These are phyloP conservation scores for Clavelina lepadiformis DNA, from an alignment of 23 tunicate species.

Conservation along the genomic window DNA sequence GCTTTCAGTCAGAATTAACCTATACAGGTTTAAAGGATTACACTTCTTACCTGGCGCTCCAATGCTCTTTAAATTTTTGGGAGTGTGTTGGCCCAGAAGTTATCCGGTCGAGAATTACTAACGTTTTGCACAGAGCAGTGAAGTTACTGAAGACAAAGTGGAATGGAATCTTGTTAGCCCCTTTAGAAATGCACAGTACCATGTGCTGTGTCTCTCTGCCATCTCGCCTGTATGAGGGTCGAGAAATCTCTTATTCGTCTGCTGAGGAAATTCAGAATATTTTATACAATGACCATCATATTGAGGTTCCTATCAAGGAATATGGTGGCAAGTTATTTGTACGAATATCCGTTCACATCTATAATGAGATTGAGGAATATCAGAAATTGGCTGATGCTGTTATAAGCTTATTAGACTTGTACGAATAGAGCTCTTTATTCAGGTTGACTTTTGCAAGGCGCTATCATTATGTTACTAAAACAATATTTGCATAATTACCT, in stretches of 20 bases:
- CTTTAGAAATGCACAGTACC: slow-evolving; percentile 52
- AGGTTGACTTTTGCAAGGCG: too few relatives aligned
- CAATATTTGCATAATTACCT: too few relatives aligned
- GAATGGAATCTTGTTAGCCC: slow-evolving; percentile 48
- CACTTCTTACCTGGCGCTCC: slow-evolving; percentile 47
- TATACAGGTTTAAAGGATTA: slow-evolving; percentile 72
- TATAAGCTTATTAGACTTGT: slow-evolving; percentile 1
- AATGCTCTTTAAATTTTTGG: slow-evolving; percentile 62
- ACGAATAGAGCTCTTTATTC: too few relatives aligned
- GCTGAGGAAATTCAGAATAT: slow-evolving; percentile 74
- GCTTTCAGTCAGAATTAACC: slow-evolving; percentile 76
- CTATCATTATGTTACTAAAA: too few relatives aligned
- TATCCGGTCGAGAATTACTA: slow-evolving; percentile 22
- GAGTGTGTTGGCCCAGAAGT: slow-evolving; percentile 43
- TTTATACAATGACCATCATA: slow-evolving; percentile 46
- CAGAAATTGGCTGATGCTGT: slow-evolving; percentile 46
- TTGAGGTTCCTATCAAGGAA: slow-evolving; percentile 83
- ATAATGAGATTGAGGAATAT: slow-evolving; percentile 68
- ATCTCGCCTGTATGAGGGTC: slow-evolving; percentile 15
- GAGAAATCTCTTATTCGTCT: slow-evolving; percentile 33
- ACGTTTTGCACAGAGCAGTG: slow-evolving; percentile 34
- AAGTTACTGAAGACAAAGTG: slow-evolving; percentile 33
- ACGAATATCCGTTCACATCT: slow-evolving; percentile 68
- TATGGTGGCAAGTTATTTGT: slow-evolving; percentile 42
- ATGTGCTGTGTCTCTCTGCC: slow-evolving; percentile 85